Conservation (phyloP, 1,140 invertebrate species). For the Calliphora vicina region DNA sequence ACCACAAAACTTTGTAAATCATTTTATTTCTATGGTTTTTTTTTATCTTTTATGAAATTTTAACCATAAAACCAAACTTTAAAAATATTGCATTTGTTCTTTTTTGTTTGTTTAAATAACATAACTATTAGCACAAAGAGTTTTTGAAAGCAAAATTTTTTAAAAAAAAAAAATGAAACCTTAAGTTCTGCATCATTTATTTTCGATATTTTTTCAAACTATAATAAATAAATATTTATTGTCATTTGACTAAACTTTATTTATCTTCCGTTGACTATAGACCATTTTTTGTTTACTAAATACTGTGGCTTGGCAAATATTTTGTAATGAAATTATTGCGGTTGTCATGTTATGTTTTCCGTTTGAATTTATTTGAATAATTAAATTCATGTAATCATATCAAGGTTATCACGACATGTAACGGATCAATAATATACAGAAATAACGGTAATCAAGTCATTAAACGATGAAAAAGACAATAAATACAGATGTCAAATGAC, state of each 20-base stretch:
- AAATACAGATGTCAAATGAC: neutral
- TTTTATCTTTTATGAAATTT: neutral
- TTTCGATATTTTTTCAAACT: neutral
- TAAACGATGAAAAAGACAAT: neutral
- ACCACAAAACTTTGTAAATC: neutral
- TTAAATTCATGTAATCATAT: slow-evolving; percentile 20
- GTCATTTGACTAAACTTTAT: neutral
- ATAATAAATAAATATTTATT: neutral
- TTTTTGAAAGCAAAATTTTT: too few species aligned
- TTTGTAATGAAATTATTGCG: neutral
- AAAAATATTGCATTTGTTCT: neutral
- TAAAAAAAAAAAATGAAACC: neutral
- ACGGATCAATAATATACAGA: slow-evolving; percentile 1
- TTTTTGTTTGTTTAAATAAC: neutral
- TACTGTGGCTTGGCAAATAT: neutral
- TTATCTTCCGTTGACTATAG: neutral
- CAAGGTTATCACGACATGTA: slow-evolving; percentile 32
- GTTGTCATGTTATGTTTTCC: neutral
- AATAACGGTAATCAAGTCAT: neutral
- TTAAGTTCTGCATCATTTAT: slow-evolving; percentile 12
- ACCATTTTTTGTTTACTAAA: too few species aligned
- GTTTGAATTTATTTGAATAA: neutral
- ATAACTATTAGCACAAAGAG: neutral
- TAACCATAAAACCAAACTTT: neutral
- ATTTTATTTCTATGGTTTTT: neutral